Base-by-base conservation (phyloP, 92 coral and sea anemone species). In the Phymanthus crucifer region DNA sequence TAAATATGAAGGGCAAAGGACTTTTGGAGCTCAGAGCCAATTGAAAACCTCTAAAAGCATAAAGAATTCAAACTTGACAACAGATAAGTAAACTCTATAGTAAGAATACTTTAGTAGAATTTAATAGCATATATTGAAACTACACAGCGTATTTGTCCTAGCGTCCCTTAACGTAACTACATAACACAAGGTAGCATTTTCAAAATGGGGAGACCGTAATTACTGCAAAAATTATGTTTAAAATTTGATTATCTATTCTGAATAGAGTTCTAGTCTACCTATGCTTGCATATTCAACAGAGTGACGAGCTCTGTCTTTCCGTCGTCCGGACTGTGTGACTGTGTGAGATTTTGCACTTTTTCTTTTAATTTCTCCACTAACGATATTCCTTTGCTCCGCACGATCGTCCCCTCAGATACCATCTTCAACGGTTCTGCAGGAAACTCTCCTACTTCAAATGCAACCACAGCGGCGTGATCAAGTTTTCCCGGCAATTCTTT, bases 381-480 rank as follows among this genome's bases (percentile, higher is more conserved):
- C 16, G 68, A 61, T n/a, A 24, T 17, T 16, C 75, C 75, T 38
- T 77, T 77, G 13, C 14, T 77, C 0, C 14, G 70, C 65, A 23
- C 38, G 36, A 38, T 50, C 32, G 89, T 78, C 6, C 90, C 94
- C 40, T 64, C 86, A 14, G 94, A 84, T 24, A 80, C 93, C 29
- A 83, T 78, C 82, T 86, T 88, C 8, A 89, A 58, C 1, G 92
- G 96, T 64, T 87, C 92, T 32, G 66, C 40, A 23, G 91, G 93
- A 76, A 93, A 96, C 80, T 87, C 87, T 50, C 99, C 99, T 10
- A 96, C 98, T 64, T 96, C 99, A 73, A 89, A 91, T 40, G 99
- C 97, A n/a, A 86, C 99, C 32, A 96, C 99, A 17, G 98, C 90
- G 33, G 98, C 98, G 74, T 96, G 99, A 69, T 96, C 99, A 17